phyloP scores from a whole-genome alignment of 2,888 invertebrate species.

The Diploptera punctata region DNA sequence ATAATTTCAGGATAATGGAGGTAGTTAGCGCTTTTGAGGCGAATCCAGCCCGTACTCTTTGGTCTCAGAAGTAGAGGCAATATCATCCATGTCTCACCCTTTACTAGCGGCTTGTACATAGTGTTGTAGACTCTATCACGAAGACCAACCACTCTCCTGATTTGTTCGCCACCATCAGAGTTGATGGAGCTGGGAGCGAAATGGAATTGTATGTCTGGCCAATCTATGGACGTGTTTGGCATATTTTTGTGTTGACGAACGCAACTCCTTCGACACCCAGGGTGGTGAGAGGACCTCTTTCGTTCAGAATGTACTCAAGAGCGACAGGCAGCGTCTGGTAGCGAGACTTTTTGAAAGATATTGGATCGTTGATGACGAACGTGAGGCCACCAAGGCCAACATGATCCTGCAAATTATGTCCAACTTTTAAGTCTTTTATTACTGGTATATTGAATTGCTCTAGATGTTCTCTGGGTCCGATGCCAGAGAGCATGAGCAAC shows the following conservation, averaged over 20 bases:
- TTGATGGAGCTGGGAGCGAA: conserved; percentile 85
- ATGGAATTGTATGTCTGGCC: conserved; percentile 89
- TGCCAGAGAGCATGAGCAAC: conserved; percentile 88
- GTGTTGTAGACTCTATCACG: conserved; percentile 84
- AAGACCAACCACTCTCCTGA: conserved; percentile 75
- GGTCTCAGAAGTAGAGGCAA: conserved; percentile 83
- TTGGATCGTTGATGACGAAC: conserved; percentile 80
- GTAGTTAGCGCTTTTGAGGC: conserved; percentile 81
- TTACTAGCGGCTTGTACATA: conserved; percentile 80
- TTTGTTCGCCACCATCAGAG: conserved; percentile 82
- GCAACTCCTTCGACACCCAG: conserved; percentile 85
- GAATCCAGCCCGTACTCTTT: conserved; percentile 86
- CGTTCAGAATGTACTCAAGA: conserved; percentile 81
- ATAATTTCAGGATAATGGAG: conserved; percentile 83
- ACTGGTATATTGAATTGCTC: conserved; percentile 75
- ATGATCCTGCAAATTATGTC: conserved; percentile 75
- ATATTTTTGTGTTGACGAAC: conserved; percentile 85
- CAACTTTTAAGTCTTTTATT: conserved; percentile 71
- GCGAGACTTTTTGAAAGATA: conserved; percentile 77
- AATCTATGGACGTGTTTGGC: conserved; percentile 73
- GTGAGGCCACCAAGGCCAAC: conserved; percentile 86
- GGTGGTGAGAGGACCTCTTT: conserved; percentile 83
- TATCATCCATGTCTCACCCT: conserved; percentile 85
- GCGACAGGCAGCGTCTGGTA: conserved; percentile 79
- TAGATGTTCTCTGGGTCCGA: conserved; percentile 81